These are phyloP conservation scores for Arvicanthis niloticus DNA, from an alignment of 2,113 vertebrate species.

Conservation along the genomic window DNA sequence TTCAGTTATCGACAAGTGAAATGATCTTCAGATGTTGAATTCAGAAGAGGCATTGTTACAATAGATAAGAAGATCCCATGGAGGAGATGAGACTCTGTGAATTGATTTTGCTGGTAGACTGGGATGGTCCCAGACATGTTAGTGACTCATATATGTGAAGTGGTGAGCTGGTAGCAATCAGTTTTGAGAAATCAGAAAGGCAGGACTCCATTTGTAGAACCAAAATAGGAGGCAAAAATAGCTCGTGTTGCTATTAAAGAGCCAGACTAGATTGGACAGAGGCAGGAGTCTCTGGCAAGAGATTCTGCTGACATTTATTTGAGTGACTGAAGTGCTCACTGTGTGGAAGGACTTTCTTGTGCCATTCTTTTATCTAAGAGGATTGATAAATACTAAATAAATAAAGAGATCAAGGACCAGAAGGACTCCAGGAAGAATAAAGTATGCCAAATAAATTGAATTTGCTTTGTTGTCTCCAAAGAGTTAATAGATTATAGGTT, in stretches of 20 bases:
- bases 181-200: background rate
- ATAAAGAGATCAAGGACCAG: slow-evolving; percentile 40
- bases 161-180: background rate
- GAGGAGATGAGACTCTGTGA: background rate
- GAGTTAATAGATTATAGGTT: slow-evolving; percentile 69
- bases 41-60: background rate
- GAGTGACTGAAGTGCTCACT: background rate
- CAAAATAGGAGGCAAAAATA: background rate
- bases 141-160: background rate
- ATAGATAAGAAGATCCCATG: background rate
- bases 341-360: background rate
- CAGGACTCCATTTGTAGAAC: background rate
- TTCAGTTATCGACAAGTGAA: background rate
- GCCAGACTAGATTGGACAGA: background rate
- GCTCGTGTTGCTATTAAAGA: background rate
- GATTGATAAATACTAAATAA: slow-evolving; percentile 3
- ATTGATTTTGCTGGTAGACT: background rate
- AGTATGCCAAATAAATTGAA: slow-evolving; percentile 61
- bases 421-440: slow-evolving; percentile 46
- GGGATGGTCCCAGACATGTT: background rate
- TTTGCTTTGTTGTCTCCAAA: slow-evolving; percentile 69
- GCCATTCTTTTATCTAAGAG: background rate
- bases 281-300: background rate
- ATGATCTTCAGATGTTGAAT: slow-evolving; percentile 23
- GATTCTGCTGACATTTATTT: background rate